A percentile compares a stretch with the other conserved stretches of the same genome.
Conservation (phyloP, 2,113 vertebrate genomes). For the Heterotis niloticus region DNA sequence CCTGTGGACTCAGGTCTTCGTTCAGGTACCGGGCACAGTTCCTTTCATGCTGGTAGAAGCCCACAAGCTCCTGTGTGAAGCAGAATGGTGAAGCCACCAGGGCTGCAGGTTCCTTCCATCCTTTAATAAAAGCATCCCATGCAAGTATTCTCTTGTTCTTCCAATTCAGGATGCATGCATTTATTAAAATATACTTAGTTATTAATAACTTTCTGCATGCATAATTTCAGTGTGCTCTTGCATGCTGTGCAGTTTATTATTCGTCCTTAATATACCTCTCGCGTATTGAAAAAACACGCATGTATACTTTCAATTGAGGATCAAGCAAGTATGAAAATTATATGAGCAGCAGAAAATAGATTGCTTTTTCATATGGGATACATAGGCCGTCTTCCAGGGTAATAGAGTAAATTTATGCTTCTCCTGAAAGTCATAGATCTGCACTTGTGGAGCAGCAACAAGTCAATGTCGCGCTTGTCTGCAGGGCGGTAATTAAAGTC, state of each 20-base stretch:
- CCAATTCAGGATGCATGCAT: no score
- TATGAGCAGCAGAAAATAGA: no score
- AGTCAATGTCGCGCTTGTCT: conserved; percentile 2
- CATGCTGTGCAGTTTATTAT: no score
- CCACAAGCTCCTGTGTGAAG: neutral
- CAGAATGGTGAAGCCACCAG: neutral
- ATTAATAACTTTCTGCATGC: no score
- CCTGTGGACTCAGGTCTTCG: neutral
- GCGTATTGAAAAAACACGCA: no score
- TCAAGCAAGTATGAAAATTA: no score
- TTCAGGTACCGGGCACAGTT: no score
- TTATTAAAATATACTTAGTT: no score
- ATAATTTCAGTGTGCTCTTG: no score
- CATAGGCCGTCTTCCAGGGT: neutral
- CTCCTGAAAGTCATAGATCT: neutral
- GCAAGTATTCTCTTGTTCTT: neutral
- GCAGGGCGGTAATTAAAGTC: conserved; percentile 20
- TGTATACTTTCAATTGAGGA: no score
- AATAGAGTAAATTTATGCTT: conserved; percentile 17
- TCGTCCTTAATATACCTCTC: no score
- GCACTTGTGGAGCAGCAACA: neutral
- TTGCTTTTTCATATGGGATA: neutral
- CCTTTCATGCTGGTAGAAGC: neutral
- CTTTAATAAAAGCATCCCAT: neutral
- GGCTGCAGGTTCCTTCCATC: neutral